Base-by-base conservation (phyloP, 2,113 vertebrate species). In the Carollia perspicillata region DNA sequence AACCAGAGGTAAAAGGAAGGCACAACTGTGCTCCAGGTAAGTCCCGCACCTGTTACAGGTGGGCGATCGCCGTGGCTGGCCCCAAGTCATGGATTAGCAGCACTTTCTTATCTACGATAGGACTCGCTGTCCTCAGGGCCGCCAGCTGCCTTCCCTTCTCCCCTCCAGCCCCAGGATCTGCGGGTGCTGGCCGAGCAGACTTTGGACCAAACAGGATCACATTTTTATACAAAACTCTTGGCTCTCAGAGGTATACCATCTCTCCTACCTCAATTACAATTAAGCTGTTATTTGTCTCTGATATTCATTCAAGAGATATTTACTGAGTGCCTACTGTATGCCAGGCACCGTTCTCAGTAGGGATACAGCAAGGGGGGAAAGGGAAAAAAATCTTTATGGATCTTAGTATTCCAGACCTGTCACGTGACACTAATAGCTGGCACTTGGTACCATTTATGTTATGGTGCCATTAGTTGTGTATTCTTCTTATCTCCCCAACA, bases 371-470 rank as follows among this genome's bases (percentile, higher is more conserved):
- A n/a, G 18, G 26, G 33, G 13, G n/a, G 12, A 42, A 42, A n/a
- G 22, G 22, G 75, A 13, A 37, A 89, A 84, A 66, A 63, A 20
- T 26, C 69, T 28, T 26, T 3, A 1, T 2, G 37, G 63, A 28
- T 66, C n/a, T 49, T 58, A 71, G 60, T 35, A 79, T 22, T 85
- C 51, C 22, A 71, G 71, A 33, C n/a, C 14, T 35, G 66, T 23
- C 11, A 60, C 0, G 2, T 4, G 65, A n/a, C 33, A 30, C 2
- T 16, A 22, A 81, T 3, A 13, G 3, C 4, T 6, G 63, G 37
- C 22, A 1, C 14, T 53, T 11, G 33, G 30, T 20, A 35, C 23
- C 42, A 23, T 16, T 16, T n/a, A 37, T 51, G 14, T 60, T 42
- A 40, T 1, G 11, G 14, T 72, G 28, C 37, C 75, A 6, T 33